These are phyloP conservation scores for Embidobia sp. DNA, from an alignment of 2,888 invertebrate species.

Conservation along the genomic window DNA sequence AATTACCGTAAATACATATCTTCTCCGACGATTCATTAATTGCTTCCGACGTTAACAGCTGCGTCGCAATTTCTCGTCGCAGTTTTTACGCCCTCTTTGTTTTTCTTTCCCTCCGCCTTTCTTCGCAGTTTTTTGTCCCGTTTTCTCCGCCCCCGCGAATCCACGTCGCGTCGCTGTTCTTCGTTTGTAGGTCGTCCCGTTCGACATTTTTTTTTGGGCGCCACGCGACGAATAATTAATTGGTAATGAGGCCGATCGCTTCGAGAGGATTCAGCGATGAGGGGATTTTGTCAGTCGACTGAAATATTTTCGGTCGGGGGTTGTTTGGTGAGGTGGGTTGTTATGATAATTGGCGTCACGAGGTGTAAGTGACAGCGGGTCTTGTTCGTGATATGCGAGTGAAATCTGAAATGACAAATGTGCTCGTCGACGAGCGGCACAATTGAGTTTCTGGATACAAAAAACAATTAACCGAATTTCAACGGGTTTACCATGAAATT, in stretches of 20 bases:
- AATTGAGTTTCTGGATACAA: too few relatives aligned
- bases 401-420: too few relatives aligned
- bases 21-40: slow-evolving; percentile 62
- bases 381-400: slow-evolving; percentile 1
- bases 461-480: too few relatives aligned
- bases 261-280: not conserved
- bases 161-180: slow-evolving; percentile 3
- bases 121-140: not conserved
- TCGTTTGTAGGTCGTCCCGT: slow-evolving; percentile 35
- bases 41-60: slow-evolving; percentile 66
- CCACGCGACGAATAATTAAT: slow-evolving; percentile 14
- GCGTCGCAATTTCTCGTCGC: slow-evolving; percentile 56
- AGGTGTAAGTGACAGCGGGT: slow-evolving; percentile 5
- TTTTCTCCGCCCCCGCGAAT: too few relatives aligned
- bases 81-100: not conserved
- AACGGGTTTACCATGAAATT: too few relatives aligned
- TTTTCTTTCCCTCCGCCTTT: not conserved
- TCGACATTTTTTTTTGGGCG: slow-evolving; percentile 14
- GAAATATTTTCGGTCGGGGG: not conserved
- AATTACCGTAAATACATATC: slow-evolving; percentile 72
- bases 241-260: slow-evolving; percentile 23
- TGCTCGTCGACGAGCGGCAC: too few relatives aligned
- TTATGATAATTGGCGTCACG: too few relatives aligned
- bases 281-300: too few relatives aligned
- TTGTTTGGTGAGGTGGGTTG: too few relatives aligned